Percentiles rank a stretch among this genome's conserved stretches.
Conservation (phyloP, 2,797 vertebrate species). For the Sciurus vulgaris region DNA sequence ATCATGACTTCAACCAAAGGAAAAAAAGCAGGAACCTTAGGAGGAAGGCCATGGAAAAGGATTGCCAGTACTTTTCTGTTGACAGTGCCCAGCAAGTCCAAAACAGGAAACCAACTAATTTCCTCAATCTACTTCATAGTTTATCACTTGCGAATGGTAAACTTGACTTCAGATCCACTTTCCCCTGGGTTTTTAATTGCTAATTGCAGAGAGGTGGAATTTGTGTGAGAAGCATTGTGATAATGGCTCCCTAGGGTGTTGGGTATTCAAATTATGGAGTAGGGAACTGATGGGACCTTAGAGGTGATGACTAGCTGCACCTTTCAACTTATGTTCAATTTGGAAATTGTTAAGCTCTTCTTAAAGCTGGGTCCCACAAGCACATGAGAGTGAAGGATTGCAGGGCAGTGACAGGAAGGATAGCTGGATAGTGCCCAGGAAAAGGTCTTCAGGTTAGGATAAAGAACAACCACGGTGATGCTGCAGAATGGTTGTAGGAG, state of each 20-base stretch:
- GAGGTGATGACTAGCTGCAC: not conserved
- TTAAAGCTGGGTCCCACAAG: not conserved
- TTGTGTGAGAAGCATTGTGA: not conserved
- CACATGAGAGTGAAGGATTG: not conserved
- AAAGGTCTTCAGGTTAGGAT: not conserved
- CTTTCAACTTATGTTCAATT: not conserved
- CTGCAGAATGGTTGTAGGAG: not conserved
- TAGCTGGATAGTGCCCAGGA: not conserved
- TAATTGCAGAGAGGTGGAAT: not conserved
- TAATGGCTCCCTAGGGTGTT: not conserved
- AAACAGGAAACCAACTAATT: not conserved
- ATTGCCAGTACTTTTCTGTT: not conserved
- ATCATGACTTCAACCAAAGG: not conserved
- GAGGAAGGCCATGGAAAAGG: not conserved
- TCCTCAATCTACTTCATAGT: not conserved
- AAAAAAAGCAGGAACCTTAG: not conserved
- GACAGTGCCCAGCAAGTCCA: not conserved
- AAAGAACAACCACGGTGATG: not conserved
- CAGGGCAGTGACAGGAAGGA: too few species aligned
- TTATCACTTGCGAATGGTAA: not conserved
- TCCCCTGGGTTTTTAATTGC: not conserved
- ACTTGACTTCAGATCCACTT: not conserved
- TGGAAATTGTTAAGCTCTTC: not conserved
- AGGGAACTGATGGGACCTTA: not conserved
- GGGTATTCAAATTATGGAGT: not conserved